phyloP scores from a whole-genome alignment of 1,140 invertebrate genomes.

The Parapsyche elsis region DNA sequence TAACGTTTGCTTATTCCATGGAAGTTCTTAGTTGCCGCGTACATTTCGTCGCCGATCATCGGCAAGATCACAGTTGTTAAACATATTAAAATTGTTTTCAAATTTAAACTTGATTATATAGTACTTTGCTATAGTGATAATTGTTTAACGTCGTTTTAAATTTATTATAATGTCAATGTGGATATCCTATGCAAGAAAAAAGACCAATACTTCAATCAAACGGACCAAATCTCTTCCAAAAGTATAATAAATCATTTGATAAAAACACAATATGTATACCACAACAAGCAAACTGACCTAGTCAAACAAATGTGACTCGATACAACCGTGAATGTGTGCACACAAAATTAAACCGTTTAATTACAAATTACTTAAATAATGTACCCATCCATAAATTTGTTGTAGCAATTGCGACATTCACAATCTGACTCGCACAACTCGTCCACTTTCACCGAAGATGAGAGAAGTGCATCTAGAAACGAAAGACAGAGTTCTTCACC shows the following conservation, averaged over 20 bases:
- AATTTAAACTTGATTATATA: background rate
- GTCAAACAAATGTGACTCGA: no score
- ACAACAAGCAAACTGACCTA: no score
- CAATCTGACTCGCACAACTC: constrained; percentile 68
- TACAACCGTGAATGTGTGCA: no score
- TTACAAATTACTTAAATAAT: background rate
- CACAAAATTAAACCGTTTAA: no score
- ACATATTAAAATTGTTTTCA: constrained; percentile 11
- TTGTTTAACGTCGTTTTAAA: background rate
- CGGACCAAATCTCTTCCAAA: constrained; percentile 45
- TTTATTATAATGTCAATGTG: constrained; percentile 62
- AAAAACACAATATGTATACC: no score
- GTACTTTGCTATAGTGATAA: background rate
- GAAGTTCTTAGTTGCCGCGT: background rate
- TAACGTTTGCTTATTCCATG: background rate
- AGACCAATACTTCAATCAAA: constrained; percentile 28
- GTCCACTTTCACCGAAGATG: constrained; percentile 59
- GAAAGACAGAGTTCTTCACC: constrained; percentile 34
- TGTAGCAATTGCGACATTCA: constrained; percentile 68
- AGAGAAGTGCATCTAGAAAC: constrained; percentile 57
- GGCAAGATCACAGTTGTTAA: constrained; percentile 9
- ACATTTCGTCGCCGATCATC: constrained; percentile 12
- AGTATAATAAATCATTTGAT: no score
- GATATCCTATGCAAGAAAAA: constrained; percentile 64
- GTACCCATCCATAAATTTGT: constrained; percentile 40